phyloP scores from a whole-genome alignment of 2,797 vertebrate genomes.

The Ficedula albicollis region DNA sequence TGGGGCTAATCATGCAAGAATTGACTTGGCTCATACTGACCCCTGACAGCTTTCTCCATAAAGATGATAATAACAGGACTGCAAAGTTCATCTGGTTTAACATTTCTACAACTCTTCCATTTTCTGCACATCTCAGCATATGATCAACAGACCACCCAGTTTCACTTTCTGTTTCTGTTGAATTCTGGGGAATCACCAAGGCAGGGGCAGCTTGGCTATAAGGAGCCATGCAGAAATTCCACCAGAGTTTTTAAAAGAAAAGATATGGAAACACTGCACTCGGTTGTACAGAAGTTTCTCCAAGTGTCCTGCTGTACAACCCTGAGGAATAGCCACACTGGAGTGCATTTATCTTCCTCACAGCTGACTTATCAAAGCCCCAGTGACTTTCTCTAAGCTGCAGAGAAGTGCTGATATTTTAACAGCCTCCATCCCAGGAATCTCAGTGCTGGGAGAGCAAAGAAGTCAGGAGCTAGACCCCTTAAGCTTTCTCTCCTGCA shows the following conservation, averaged over 20 bases:
- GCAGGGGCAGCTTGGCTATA: neutral
- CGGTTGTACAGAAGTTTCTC: neutral
- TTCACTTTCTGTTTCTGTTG: conserved; percentile 50
- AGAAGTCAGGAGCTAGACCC: neutral
- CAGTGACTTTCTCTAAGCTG: neutral
- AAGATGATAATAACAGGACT: neutral
- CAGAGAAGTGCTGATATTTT: neutral
- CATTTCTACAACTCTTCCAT: neutral
- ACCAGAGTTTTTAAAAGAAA: neutral
- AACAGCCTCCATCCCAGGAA: neutral
- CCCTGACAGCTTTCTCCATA: neutral
- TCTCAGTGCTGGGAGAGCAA: neutral
- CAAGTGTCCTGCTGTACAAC: neutral
- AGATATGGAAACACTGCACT: neutral
- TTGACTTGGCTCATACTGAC: neutral
- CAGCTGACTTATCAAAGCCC: neutral
- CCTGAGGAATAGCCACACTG: neutral
- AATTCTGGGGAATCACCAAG: neutral
- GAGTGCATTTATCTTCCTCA: neutral
- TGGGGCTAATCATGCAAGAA: neutral
- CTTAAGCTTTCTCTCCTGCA: neutral
- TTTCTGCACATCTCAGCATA: neutral
- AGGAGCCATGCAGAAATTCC: neutral
- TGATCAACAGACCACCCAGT: neutral
- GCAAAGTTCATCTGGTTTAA: neutral